Base-by-base conservation (phyloP, 2,888 invertebrate genomes). In the Ormyrus nitidulus region DNA sequence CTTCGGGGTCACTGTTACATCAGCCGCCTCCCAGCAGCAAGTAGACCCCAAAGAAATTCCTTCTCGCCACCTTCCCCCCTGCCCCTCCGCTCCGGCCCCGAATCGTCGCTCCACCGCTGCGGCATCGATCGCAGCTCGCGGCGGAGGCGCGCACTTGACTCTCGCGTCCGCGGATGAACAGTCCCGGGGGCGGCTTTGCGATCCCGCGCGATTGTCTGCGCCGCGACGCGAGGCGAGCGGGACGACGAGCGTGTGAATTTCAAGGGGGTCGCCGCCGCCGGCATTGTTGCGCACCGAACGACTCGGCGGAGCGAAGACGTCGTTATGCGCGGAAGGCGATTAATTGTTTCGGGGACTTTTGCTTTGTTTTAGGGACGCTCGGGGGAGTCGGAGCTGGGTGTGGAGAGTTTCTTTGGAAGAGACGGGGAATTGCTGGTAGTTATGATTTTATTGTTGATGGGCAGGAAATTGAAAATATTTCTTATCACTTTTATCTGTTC, bases 81-180 rank as follows among this genome's bases (percentile, higher is more conserved):
- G 19, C 19, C 19, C 19, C 19, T 1, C 44, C 54, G 6, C 49
- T 53, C 7, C 4, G n/a, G 51, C 44, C 11, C 53, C 46, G 61
- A 62, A 9, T 46, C 10, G 11, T 6, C 10, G 44, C 10, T 34
- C 66, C 53, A 6, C 46, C 46, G 53, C 34, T 34, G 53, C 66
- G n/a, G 10, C 65, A 46, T 10, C 19, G 9, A 46, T 78, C 72
- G 48, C 49, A n/a, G 66, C 54, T 58, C 73, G 62, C 73, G 73
- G 53, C 72, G 51, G 10, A 11, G 71, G 9, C 62, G 44, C 8
- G n/a, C 7, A 48, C 19, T 9, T 6, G 56, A 56, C 56, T 65
- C 56, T 34, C n/a, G 13, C 58, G n/a, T n/a, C 58, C 64, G 59
- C 59, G 46, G 72, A 78, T 78, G 72, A 73, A 78, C 61, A 73